Evolutionary conservation across 2,113 vertebrate genomes (phyloP), one percentile per base, ranked within the genome.

Genomic region (Coregonus clupeaformis): DNA sequence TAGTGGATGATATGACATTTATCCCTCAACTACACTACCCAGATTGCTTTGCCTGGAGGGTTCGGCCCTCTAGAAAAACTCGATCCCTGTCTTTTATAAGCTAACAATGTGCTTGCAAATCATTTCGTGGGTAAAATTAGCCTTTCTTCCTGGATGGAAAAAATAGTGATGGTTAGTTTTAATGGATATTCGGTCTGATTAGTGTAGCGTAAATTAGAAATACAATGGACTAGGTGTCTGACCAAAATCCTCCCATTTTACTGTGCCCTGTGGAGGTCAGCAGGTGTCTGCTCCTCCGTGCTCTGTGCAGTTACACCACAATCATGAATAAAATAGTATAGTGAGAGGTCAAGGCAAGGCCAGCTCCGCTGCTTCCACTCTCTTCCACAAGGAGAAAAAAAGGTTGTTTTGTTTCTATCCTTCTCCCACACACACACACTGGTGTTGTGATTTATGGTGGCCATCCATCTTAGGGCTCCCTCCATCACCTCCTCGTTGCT

Each of bases 401-500:
- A 89, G 88, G 92, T 93, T 94, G 93, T 96, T 96, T 95, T 95
- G 93, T 95, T 95, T 96, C 94, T 91, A 91, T 94, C 90, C 91
- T 91, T 91, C 69, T 74, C 83, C 86, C 65, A n/a, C 68, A 42
- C 82, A 85, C 76, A 93, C 91, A 88, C 93, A 91, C 91, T 89
- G 89, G 94, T 93, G 94, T 52, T 93, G 94, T 97, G 97, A 98
- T 97, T 98, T 98, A 98, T 98, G 96, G 93, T 95, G 95, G 94
- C 95, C 95, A 97, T 98, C 96, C 96, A 96, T 98, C 96, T 97
- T 97, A 93, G 92, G 94, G 92, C 87, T 93, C 95, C 94, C 95
- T 98, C 96, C 96, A 97, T 98, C 96, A 98, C 95, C 95, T 95
- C 94, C 93, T 92, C 94, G 96, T 98, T 98, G 96, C 96, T 97